phyloP scores from a whole-genome alignment of 1,140 invertebrate genomes.

The Polypedilum vanderplanki region DNA sequence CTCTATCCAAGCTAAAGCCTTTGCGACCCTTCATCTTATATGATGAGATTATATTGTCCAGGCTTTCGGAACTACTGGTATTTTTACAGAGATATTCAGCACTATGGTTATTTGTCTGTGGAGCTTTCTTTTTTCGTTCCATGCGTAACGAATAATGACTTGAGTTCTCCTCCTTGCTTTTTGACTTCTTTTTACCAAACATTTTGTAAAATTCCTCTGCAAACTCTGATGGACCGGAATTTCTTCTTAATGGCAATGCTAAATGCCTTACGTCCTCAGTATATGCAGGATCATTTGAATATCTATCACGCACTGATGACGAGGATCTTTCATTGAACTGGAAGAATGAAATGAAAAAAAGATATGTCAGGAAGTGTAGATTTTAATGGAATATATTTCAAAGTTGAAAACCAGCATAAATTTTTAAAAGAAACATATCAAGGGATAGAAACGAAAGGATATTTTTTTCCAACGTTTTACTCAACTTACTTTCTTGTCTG shows the following conservation, averaged over 20 bases:
- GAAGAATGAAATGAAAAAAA: not conserved
- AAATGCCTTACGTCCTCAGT: conserved; percentile 44
- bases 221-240: conserved; percentile 36
- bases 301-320: not conserved
- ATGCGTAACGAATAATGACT: not conserved
- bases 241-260: conserved; percentile 41
- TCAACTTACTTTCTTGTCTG: too few relatives aligned
- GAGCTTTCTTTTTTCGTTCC: conserved; percentile 21
- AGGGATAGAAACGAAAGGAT: too few relatives aligned
- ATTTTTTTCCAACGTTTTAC: too few relatives aligned
- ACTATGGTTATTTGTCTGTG: conserved; percentile 22
- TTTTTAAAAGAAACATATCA: too few relatives aligned
- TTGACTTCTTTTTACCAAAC: conserved; percentile 8
- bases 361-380: not conserved
- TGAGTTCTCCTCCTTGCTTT: conserved; percentile 21
- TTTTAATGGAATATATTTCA: not conserved
- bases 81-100: conserved; percentile 20
- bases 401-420: too few relatives aligned
- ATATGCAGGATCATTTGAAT: conserved; percentile 41
- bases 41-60: conserved; percentile 15
- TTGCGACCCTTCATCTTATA: conserved; percentile 9
- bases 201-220: not conserved
- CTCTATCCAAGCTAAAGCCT: conserved; percentile 23
- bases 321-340: not conserved
- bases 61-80: conserved; percentile 4